Base-by-base conservation (phyloP, 2,888 invertebrate genomes). In the Pseudolycoriella hygida region DNA sequence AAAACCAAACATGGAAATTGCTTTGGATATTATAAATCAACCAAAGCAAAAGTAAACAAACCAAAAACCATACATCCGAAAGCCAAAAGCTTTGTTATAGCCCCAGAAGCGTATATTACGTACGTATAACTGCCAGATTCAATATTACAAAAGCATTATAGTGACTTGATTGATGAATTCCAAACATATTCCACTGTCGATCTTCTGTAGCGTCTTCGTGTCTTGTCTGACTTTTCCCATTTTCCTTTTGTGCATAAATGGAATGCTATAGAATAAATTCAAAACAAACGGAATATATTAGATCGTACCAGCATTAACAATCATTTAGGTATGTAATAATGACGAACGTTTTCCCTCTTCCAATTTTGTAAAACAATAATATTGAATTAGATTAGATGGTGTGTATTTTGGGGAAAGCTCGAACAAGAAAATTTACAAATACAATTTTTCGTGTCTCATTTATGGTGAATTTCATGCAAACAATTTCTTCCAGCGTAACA, bases 131-230 rank as follows among this genome's bases (percentile, higher is more conserved):
- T 8, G 25, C 25, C 25, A 25, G 25, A 25, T 25, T 25, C 25
- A 25, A 25, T 25, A 25, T 25, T 25, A 25, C 25, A 25, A 34
- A 34, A 34, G 34, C 34, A 14, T 34, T 34, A 25, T 25, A 34
- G 34, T 12, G 34, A 34, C 34, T 34, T 34, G 34, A 34, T 34
- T 34, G 34, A 34, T 34, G 34, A 34, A 34, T 34, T 34, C 34
- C 34, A 34, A 34, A 34, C 34, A 34, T 34, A 14, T 34, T 25
- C 25, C 25, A 6, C 25, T 25, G 25, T 25, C 25, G 25, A 25
- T 25, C 25, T 25, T 25, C 5, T 25, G 25, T 25, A 25, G 25
- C 25, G 25, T 25, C 25, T 25, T 25, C 25, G 25, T 25, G 25
- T 25, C 25, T 25, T 25, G 25, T 25, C 25, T 25, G 25, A 25